Base-by-base conservation (phyloP, 1,140 invertebrate species). In the Orchestia grillus region DNA sequence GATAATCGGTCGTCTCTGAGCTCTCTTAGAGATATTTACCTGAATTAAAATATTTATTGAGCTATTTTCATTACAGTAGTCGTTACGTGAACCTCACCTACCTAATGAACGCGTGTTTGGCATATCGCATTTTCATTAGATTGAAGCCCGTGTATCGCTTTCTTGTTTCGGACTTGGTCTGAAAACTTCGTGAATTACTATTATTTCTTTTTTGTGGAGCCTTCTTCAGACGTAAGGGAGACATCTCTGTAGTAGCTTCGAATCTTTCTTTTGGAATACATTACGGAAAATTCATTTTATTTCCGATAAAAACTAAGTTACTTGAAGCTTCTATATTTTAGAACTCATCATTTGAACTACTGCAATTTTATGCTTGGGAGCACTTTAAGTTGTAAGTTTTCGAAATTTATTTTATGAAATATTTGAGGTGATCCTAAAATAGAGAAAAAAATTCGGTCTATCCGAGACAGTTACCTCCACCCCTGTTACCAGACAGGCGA, bases 21-120 rank as follows among this genome's bases (percentile, higher is more conserved):
- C 43, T 94, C 92, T 90, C 88, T 90, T 42, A 44, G 88, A 90
- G 88, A 90, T 90, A 90, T 90, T 90, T 90, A 90, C 88, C 88
- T 90, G n/a, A 90, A n/a, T 36, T 87, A n/a, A 87, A 87, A 90
- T 90, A 90, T 43, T 90, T 90, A 41, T 90, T 90, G 88, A 90
- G 43, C 62, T 77, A 90, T 90, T 90, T 90, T 42, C 41, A 42
- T 41, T 90, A 90, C n/a, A 42, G 88, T 90, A 90, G 88, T 90
- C 28, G 4, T 44, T 77, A 77, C 42, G 88, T 90, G 88, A 90
- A 23, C 88, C 88, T 90, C 43, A 44, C 8, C 88, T 90, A 42
- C 88, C 88, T 44, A 42, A 90, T 90, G 28, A 44, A 90, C 88
- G 23, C 41, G 42, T 90, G n/a, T 90, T 90, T 43, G 15, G 41